phyloP scores from a whole-genome alignment of 2,797 vertebrate genomes.

The Danio aesculapii region DNA sequence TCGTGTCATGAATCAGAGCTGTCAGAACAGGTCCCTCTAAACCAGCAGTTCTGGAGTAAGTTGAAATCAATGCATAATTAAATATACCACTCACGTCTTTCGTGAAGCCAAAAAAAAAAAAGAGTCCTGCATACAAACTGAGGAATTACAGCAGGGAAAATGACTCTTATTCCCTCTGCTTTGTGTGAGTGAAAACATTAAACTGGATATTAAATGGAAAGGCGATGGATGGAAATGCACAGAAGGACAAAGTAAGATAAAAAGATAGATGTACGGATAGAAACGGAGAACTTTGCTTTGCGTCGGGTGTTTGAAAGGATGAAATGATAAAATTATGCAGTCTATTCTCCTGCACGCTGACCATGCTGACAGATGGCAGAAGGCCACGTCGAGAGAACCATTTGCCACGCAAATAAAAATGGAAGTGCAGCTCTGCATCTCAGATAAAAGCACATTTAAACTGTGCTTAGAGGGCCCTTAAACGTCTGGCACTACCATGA shows the following conservation, averaged over 20 bases:
- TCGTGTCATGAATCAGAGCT: slow-evolving; percentile 53
- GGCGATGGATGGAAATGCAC: slow-evolving; percentile 25
- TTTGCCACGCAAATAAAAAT: slow-evolving; percentile 65
- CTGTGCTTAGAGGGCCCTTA: slow-evolving; percentile 44
- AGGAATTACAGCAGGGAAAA: slow-evolving; percentile 25
- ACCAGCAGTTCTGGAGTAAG: slow-evolving; percentile 25
- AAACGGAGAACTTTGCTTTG: slow-evolving; percentile 36
- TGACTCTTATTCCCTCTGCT: not conserved
- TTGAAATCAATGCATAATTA: slow-evolving; percentile 51
- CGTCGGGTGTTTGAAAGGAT: slow-evolving; percentile 24
- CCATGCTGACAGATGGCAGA: slow-evolving; percentile 64
- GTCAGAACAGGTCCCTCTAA: slow-evolving; percentile 40
- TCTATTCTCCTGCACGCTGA: slow-evolving; percentile 34
- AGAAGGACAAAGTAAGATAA: slow-evolving; percentile 13
- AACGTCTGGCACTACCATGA: slow-evolving; percentile 36
- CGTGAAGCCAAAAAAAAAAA: slow-evolving; percentile 35
- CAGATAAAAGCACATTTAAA: slow-evolving; percentile 58
- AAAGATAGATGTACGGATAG: slow-evolving; percentile 38
- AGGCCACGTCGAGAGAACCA: slow-evolving; percentile 55
- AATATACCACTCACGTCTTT: slow-evolving; percentile 44
- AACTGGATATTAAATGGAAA: slow-evolving; percentile 42
- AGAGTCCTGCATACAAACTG: slow-evolving; percentile 33
- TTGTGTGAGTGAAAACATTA: slow-evolving; percentile 15
- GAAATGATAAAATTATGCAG: slow-evolving; percentile 35
- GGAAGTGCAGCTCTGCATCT: slow-evolving; percentile 49